Base-by-base conservation (phyloP, 2,888 invertebrate species). In the Eulithis prunata region DNA sequence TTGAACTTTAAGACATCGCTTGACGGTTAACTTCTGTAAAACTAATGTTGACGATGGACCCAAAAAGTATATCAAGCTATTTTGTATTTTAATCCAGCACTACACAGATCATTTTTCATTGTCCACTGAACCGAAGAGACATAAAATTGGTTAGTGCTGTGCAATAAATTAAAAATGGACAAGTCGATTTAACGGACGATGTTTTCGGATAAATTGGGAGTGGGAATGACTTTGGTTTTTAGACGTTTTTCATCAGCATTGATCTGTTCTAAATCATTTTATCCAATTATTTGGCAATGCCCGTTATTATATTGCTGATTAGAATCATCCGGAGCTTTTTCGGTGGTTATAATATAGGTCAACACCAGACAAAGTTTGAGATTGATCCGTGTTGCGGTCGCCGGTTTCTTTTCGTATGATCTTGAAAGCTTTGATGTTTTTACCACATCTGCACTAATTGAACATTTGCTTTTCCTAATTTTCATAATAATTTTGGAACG, bases 161-260 rank as follows among this genome's bases (percentile, higher is more conserved):
- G 73, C 75, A 72, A 78, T 82, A 82, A 82, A 82, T 83, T 75
- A 77, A 83, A 82, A 81, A 77, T 75, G 69, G 74, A 77, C 75
- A 71, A 70, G 76, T 77, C 82, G 80, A 83, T 83, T 79, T 78
- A 76, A 77, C 76, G 81, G 72, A 59, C 73, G 62, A 74, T 77
- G 74, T 72, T 74, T 75, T 67, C 64, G 57, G 45, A 45, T 64
- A 62, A 71, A 71, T 70, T 70, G 71, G 78, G 74, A 75, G 69
- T 74, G 70, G 73, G 64, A 61, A 69, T 69, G 71, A 69, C 45
- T 68, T 61, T 51, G 54, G 74, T 74, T 77, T 62, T 78, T 71
- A 69, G 58, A 71, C 64, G 65, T 72, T 72, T 70, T 75, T 71
- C 73, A 73, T 72, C 70, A 55, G 65, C 51, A 71, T 61, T 71